Base-by-base conservation (phyloP, 1,140 invertebrate species). In the Zophobas morio region DNA sequence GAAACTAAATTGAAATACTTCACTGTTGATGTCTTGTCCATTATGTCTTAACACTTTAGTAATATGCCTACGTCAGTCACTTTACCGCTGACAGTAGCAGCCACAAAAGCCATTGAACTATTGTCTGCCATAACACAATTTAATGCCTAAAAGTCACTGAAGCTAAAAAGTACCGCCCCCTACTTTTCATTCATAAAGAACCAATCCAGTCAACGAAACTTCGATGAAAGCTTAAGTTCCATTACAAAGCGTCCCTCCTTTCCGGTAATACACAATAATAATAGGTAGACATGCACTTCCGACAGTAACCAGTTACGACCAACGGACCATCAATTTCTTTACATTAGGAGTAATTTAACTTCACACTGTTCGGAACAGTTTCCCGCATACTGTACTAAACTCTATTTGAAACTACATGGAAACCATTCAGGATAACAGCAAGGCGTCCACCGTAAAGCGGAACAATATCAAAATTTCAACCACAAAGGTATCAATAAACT, bases 281-380 rank as follows among this genome's bases (percentile, higher is more conserved):
- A 66, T 66, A 66, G 60, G 60, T 66, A 66, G 60, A 66, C 60
- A 66, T 66, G 60, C 60, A 66, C 39, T 66, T 66, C 60, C 39
- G 60, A 39, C 54, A 57, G 4, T 51, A 51, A 51, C 39, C 39
- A 66, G 60, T 46, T 42, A 66, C 37, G 60, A 39, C 33, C 39
- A 66, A 42, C 60, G 33, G 39, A 66, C 60, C 60, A 66, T 66
- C 60, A 66, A 66, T 42, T 66, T 66, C 60, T 66, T 66, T 66
- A 42, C 60, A 66, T 66, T 66, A 66, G 39, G 37, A 66, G 60
- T 66, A 66, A 66, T 66, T 66, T 66, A 66, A 66, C 60, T 66
- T 66, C 60, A 66, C 60, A 66, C 60, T 66, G 60, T 42, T 66
- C 60, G 39, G 8, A 42, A 42, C 60, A 66, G 60, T 66, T 66